Base-by-base conservation (phyloP, 2,113 vertebrate species). In the Neolamprologus sp. region DNA sequence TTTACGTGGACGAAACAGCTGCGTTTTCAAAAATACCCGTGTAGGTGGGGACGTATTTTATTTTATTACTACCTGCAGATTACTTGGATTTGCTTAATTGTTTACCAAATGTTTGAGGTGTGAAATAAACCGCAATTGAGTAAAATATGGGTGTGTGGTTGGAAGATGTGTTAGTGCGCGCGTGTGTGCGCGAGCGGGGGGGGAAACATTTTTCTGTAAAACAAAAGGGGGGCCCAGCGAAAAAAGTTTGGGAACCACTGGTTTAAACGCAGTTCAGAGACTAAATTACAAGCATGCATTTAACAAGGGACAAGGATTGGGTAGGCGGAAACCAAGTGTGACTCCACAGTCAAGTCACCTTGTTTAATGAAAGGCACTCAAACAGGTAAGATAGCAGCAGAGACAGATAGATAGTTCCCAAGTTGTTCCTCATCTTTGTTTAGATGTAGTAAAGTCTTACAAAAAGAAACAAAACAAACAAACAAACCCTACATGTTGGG, bases 381-480 rank as follows among this genome's bases (percentile, higher is more conserved):
- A 68, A 28, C 28, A 81, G 7, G 13, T 9, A 60, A 86, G 84
- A 75, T 75, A 49, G 26, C 23, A 87, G 82, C 60, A 81, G 35
- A 63, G 13, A 55, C 26, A 19, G 8, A 80, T 6, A 5, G 40
- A 21, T 5, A 5, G 14, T 75, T 28, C 23, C 0, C 68, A 75
- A 47, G 14, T 54, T 79, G 9, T 54, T 23, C 68, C 78, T 80
- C 81, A 85, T 63, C 51, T 23, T 31, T 65, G 17, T 79, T 82
- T 23, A 49, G 7, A 14, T 23, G 19, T 16, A n/a, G n/a, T 68
- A 7, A 45, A 26, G 9, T 26, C 65, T 73, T 45, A 7, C 21
- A 7, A 23, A 79, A 45, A 58, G n/a, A 55, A 21, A 54, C 12
- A 54, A 13, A 55, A 55, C 3, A n/a, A 8, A 3, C 4, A 45